phyloP scores from a whole-genome alignment of 2,888 invertebrate genomes.

The Proisotoma minuta region DNA sequence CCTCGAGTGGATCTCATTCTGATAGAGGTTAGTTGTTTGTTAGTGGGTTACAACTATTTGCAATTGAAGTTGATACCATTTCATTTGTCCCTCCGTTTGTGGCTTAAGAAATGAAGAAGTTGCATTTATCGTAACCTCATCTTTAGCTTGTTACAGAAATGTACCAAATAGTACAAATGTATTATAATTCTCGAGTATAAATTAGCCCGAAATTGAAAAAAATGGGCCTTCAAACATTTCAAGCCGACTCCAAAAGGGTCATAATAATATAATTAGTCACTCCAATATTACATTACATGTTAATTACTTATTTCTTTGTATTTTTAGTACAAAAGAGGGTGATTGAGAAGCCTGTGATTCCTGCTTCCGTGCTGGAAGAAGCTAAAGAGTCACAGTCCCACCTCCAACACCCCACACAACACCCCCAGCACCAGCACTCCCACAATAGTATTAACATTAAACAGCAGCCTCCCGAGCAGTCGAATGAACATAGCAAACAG shows the following conservation, averaged over 20 bases:
- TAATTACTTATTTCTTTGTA: conserved; percentile 5
- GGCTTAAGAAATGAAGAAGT: too few relatives aligned
- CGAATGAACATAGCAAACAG: too few relatives aligned
- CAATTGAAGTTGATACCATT: too few relatives aligned
- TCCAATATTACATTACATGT: neutral
- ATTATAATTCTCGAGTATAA: too few relatives aligned
- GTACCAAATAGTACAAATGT: too few relatives aligned
- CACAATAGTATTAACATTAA: conserved; percentile 6
- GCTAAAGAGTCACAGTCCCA: conserved; percentile 16
- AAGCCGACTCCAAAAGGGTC: neutral
- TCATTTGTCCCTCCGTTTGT: too few relatives aligned
- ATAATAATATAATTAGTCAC: neutral
- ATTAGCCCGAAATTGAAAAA: neutral
- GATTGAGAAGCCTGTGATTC: conserved; percentile 42
- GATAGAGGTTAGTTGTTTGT: conserved; percentile 40
- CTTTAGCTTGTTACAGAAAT: too few relatives aligned
- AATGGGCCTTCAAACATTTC: neutral
- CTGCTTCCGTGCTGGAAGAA: conserved; percentile 43
- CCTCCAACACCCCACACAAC: neutral
- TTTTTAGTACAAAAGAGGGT: conserved; percentile 47
- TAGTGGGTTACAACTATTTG: neutral
- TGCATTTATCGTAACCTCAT: too few relatives aligned
- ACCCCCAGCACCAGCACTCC: conserved; percentile 1
- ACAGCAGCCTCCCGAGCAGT: too few relatives aligned
- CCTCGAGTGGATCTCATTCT: conserved; percentile 47